These are phyloP conservation scores for Chaetodon auriga DNA, from an alignment of 2,113 vertebrate species.

Conservation along the genomic window DNA sequence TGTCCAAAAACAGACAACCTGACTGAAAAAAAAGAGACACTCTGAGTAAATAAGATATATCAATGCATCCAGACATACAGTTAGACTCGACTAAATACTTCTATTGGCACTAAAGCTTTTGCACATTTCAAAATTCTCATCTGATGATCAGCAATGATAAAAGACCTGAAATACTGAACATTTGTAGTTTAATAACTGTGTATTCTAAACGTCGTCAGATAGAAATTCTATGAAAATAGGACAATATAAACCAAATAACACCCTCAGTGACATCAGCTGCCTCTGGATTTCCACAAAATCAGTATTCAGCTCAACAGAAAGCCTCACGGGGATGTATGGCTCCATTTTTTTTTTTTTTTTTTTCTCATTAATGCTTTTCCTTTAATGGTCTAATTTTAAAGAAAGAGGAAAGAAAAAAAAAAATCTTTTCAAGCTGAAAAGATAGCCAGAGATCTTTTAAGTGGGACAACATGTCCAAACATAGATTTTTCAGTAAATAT, in stretches of 20 bases:
- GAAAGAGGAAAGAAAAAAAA: constrained; percentile 14
- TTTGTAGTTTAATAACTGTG: not conserved
- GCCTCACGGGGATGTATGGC: not conserved
- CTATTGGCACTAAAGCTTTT: not conserved
- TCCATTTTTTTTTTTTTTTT: not conserved
- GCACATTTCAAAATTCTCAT: not conserved
- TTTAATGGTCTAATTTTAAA: constrained; percentile 62
- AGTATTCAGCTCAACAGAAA: constrained; percentile 20
- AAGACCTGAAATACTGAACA: not conserved
- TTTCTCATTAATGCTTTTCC: constrained; percentile 47
- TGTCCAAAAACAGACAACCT: not conserved
- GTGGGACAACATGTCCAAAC: constrained; percentile 62
- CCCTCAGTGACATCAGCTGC: constrained; percentile 24
- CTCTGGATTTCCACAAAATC: constrained; percentile 16
- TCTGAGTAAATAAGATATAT: not conserved
- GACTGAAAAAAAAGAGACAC: no score
- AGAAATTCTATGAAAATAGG: constrained; percentile 3
- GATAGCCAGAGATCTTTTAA: constrained; percentile 39
- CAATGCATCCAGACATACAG: not conserved
- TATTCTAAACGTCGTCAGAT: not conserved
- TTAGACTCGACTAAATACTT: not conserved
- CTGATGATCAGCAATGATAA: not conserved
- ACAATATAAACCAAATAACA: constrained; percentile 33
- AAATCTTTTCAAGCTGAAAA: constrained; percentile 22
- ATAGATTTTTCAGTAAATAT: constrained; percentile 60